Evolutionary conservation across 2,113 vertebrate species (phyloP), one percentile per base, ranked within the genome.

Genomic region (Zeus faber): DNA sequence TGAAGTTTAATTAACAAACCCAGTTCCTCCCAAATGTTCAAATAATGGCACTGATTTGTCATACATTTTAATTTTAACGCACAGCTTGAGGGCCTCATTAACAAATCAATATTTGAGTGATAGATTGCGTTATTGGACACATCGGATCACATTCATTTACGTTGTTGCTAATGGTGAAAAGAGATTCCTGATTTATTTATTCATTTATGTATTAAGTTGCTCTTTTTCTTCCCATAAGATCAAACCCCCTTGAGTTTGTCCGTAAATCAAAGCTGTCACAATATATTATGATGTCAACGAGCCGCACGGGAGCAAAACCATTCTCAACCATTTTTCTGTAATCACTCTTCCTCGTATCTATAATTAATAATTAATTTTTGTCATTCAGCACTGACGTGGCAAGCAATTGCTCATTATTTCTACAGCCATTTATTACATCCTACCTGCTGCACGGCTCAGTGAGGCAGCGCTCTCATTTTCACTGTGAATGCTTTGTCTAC

Each of bases 311-410:
- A n/a, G n/a, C n/a, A n/a, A n/a, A n/a, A 70, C 64, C 24, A 10
- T 37, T 60, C 49, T 56, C 40, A 62, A 69, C 48, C 67, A 81
- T 70, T 72, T 53, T 8, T 47, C 47, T 56, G 54, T 53, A 57
- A 51, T 72, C 58, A 64, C 31, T 65, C 52, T 48, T 67, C 35
- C 46, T 62, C 23, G 4, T 16, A 58, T 67, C 64, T 69, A 21
- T 50, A 74, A 80, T 74, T 71, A 67, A 71, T 74, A 70, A 67
- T 80, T 69, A 54, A 76, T 79, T 67, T 18, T 16, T 39, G 29
- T 57, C 21, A 51, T 40, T 63, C 47, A 44, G 44, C 50, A 54
- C 39, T 13, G 62, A 54, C 48, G 23, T 29, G 29, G 54, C 23
- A 69, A 54, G 56, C 11, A 49, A 37, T 14, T 2, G 4, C 17